Percentiles rank a stretch among this genome's conserved stretches.
Evolutionary conservation across 1,140 invertebrate genomes (phyloP).

Genomic region (Bombus superbus): DNA sequence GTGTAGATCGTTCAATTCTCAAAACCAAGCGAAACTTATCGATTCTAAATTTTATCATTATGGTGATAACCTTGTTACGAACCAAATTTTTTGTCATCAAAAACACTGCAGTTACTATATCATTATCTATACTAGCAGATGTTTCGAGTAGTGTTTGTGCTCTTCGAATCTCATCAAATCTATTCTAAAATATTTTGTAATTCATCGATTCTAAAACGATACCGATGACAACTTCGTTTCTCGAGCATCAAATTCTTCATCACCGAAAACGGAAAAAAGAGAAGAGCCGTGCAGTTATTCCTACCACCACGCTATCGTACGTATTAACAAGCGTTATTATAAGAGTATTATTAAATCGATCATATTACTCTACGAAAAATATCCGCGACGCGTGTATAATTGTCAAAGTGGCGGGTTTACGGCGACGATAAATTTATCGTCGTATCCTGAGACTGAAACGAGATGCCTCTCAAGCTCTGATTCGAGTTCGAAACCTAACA

Average conservation of each 20-base stretch:
- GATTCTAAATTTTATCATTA: too few relatives aligned
- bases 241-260: background rate
- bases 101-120: too few relatives aligned
- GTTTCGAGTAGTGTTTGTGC: background rate
- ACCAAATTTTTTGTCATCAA: too few relatives aligned
- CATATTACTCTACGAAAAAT: background rate
- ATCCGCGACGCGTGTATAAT: background rate
- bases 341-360: background rate
- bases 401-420: background rate
- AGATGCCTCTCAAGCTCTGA: constrained; percentile 22
- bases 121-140: background rate
- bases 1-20: too few relatives aligned
- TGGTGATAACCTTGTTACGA: too few relatives aligned
- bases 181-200: background rate
- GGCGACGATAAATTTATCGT: constrained; percentile 31
- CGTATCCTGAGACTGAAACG: background rate
- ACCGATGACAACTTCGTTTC: background rate
- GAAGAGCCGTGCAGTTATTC: background rate
- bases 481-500: constrained; percentile 30
- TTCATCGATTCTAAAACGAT: background rate
- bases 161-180: background rate
- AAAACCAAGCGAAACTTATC: too few relatives aligned
- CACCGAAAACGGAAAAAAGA: background rate
- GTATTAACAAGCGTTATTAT: too few relatives aligned
- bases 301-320: background rate